A percentile compares a stretch with the other conserved stretches of the same genome.
Evolutionary conservation across 2,113 vertebrate genomes (phyloP).

Genomic region (Ptychochromis oligacanthus): DNA sequence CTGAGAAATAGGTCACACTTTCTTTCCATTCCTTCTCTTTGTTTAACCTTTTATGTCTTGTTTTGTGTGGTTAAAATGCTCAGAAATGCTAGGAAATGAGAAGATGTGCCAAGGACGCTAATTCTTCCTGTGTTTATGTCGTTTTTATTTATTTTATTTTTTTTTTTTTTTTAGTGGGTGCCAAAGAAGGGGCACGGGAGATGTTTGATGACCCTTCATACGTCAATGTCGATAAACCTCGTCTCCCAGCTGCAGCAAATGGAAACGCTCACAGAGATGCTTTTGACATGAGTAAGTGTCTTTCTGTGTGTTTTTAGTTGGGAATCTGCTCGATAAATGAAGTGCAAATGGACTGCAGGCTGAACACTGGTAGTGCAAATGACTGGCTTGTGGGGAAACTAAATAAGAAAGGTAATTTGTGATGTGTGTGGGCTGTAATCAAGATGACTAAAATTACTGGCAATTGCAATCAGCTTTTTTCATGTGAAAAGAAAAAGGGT

Average conservation of each 20-base stretch:
- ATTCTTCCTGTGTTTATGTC: not conserved
- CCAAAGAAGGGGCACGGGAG: slow-evolving; percentile 78
- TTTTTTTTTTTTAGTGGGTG: slow-evolving; percentile 54
- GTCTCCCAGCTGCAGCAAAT: slow-evolving; percentile 82
- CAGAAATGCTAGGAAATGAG: not conserved
- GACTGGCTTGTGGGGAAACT: not conserved
- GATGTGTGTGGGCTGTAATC: not conserved
- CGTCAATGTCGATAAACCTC: slow-evolving; percentile 93
- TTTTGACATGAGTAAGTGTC: slow-evolving; percentile 94
- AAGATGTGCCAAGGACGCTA: not conserved
- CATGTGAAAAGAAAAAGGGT: not conserved
- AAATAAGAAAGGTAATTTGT: not conserved
- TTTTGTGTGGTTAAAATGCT: not conserved
- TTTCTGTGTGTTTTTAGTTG: not conserved
- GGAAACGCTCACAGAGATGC: slow-evolving; percentile 89
- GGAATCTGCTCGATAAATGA: not conserved
- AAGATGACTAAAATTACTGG: not conserved
- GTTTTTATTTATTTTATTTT: not conserved
- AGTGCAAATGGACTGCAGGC: not conserved
- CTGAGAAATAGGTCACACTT: not conserved
- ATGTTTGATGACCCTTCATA: slow-evolving; percentile 96
- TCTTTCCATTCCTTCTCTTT: not conserved
- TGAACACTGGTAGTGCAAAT: not conserved
- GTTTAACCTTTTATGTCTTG: not conserved
- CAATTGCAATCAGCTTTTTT: not conserved